Percentiles rank a stretch among this genome's conserved stretches.
Evolutionary conservation across 2,888 invertebrate genomes (phyloP).

Genomic region (Hedya salicella): DNA sequence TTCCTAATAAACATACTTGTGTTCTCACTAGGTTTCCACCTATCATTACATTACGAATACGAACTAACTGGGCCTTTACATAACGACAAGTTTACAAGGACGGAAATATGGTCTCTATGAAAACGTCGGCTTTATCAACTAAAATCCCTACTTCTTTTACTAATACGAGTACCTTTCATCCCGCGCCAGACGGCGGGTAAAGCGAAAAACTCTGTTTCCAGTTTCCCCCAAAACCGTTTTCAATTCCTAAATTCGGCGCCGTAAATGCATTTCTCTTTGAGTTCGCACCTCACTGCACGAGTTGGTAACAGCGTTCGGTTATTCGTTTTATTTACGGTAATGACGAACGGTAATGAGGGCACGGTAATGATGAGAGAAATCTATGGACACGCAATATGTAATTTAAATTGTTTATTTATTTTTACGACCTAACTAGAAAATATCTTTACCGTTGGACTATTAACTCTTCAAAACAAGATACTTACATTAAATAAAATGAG

Average conservation of each 20-base stretch:
- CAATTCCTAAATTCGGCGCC: conserved; percentile 19
- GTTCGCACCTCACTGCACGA: conserved; percentile 64
- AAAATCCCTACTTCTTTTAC: no score
- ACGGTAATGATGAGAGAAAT: conserved; percentile 26
- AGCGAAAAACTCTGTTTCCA: conserved; percentile 3
- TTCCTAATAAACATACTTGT: no score
- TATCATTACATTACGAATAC: no score
- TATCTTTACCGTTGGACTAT: no score
- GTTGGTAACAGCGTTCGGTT: conserved; percentile 48
- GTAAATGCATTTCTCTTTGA: conserved; percentile 51
- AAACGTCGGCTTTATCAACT: background rate
- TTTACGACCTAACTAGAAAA: no score
- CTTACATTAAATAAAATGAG: no score
- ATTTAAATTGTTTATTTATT: background rate
- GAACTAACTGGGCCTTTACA: no score
- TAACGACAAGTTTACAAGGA: no score
- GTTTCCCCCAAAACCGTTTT: conserved; percentile 14
- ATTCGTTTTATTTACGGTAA: conserved; percentile 44
- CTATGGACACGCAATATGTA: background rate
- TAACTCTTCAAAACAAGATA: no score
- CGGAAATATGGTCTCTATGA: no score
- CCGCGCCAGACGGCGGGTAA: background rate
- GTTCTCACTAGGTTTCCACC: no score
- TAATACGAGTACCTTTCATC: no score
- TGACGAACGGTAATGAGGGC: conserved; percentile 44